Base-by-base conservation (phyloP, 2,888 invertebrate genomes). In the Cryptocephalus moraei region DNA sequence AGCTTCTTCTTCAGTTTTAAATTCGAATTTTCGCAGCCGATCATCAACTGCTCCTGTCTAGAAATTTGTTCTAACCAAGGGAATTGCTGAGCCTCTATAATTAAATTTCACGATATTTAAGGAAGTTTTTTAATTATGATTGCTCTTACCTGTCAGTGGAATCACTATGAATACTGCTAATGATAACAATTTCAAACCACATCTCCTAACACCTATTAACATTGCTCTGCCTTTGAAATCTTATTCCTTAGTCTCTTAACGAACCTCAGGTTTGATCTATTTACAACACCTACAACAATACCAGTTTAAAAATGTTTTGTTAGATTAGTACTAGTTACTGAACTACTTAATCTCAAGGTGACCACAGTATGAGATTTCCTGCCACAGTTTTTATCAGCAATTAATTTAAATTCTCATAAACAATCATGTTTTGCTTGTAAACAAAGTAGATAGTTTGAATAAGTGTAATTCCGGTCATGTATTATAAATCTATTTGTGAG, bases 251-350 rank as follows among this genome's bases (percentile, higher is more conserved):
- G 69, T 58, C 77, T 78, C 65, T 85, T 86, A 47, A 81, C 79
- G 70, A 86, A 89, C 42, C 75, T 75, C 32, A 88, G 71, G 58
- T 76, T 78, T n/a, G 81, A 81, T 66, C 80, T 83, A 69, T 89
- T 87, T 8, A 47, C 47, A n/a, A 89, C 78, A 46, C 82, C 85
- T 55, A 22, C 31, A 51, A 52, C 46, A 32, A 32, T 33, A 40
- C 33, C 39, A 14, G 11, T 48, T 14, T 33, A n/a, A n/a, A n/a
- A n/a, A 36, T 36, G n/a, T 36, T 36, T 36, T 6, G 6, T 44
- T 22, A 14, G 44, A 43, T 12, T 31, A 14, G 8, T 9, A 32
- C 67, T 82, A 82, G 60, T 80, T 77, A 58, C 78, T 76, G 31
- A 53, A 86, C 9, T 46, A 10, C 32, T 36, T n/a, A 12, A 43